These are phyloP conservation scores for Sceloporus tristichus DNA, from an alignment of 2,113 vertebrate genomes.

Conservation along the genomic window DNA sequence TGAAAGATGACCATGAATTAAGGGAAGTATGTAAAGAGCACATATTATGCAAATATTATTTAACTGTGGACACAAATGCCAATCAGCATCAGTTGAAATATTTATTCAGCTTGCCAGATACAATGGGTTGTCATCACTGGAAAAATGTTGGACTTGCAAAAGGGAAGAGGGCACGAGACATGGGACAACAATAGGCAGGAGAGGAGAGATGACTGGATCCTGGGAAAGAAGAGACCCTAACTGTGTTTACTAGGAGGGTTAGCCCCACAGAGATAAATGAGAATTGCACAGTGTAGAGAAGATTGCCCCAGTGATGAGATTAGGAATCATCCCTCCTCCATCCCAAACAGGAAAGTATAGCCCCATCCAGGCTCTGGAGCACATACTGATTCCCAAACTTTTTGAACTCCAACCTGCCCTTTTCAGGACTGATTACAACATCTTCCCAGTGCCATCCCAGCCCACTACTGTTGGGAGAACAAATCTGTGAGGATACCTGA, in stretches of 20 bases:
- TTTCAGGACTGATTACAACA: background rate
- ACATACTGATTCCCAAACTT: background rate
- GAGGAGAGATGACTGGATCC: background rate
- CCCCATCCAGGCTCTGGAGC: no score
- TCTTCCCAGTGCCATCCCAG: background rate
- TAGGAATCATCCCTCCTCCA: background rate
- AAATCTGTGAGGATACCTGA: background rate
- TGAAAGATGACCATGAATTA: slow-evolving; percentile 18
- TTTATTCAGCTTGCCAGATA: slow-evolving; percentile 6
- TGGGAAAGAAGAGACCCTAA: background rate
- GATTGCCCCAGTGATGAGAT: background rate
- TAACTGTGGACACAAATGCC: slow-evolving; percentile 17
- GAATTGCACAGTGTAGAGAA: background rate
- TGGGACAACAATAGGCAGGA: background rate
- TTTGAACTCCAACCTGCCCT: background rate
- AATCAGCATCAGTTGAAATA: background rate
- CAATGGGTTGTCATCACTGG: background rate
- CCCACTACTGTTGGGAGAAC: background rate
- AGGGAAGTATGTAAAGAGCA: slow-evolving; percentile 22
- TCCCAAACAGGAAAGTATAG: no score
- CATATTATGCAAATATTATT: slow-evolving; percentile 35
- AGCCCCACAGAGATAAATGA: background rate
- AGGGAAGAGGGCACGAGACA: background rate
- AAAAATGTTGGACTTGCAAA: background rate
- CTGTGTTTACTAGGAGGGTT: background rate